phyloP scores from a whole-genome alignment of 1,140 invertebrate genomes.

The Drosophila triauraria region DNA sequence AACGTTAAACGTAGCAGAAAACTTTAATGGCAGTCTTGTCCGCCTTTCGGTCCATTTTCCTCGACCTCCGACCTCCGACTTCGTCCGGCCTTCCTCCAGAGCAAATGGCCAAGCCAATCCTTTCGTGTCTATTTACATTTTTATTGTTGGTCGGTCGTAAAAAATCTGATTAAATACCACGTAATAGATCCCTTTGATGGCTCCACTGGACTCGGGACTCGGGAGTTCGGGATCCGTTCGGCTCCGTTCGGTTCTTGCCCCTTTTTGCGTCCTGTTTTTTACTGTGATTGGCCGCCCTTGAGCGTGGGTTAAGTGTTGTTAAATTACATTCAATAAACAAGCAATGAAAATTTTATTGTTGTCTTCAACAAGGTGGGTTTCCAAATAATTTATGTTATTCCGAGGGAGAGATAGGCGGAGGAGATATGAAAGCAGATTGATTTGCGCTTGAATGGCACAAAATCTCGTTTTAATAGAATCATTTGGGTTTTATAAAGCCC shows the following conservation, averaged over 20 bases:
- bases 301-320: conserved; percentile 79
- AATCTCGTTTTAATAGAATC: conserved; percentile 81
- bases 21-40: conserved; percentile 37
- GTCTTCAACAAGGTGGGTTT: conserved; percentile 61
- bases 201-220: conserved; percentile 2
- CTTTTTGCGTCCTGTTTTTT: conserved; percentile 1
- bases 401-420: neutral
- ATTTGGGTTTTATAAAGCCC: conserved; percentile 69
- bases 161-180: conserved; percentile 84
- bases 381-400: conserved; percentile 72
- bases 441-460: conserved; percentile 79
- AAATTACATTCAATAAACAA: conserved; percentile 83
- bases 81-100: neutral
- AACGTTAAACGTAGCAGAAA: conserved; percentile 71
- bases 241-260: neutral
- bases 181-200: conserved; percentile 76
- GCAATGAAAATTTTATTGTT: conserved; percentile 83
- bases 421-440: conserved; percentile 65
- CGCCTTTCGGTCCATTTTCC: neutral
- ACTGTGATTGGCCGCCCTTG: conserved; percentile 54
- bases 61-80: neutral
- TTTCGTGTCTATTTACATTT: conserved; percentile 82
- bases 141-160: conserved; percentile 78
- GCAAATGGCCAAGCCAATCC: conserved; percentile 48
- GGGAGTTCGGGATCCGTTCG: neutral